These are phyloP conservation scores for Lontra canadensis DNA, from an alignment of 2,113 vertebrate species.

Conservation along the genomic window DNA sequence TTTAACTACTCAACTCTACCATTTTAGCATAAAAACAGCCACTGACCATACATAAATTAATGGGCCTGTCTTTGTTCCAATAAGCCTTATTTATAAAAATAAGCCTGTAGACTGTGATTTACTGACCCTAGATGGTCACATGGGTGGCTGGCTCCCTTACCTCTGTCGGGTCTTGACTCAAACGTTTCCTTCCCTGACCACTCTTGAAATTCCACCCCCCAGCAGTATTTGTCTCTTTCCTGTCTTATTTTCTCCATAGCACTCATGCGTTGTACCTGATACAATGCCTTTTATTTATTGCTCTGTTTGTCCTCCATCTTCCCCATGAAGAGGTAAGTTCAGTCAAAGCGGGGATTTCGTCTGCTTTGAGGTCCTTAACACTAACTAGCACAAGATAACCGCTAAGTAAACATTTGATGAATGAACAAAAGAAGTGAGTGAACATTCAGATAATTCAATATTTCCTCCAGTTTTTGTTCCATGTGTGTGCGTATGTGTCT, in stretches of 20 bases:
- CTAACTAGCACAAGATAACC: not conserved
- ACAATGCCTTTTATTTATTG: not conserved
- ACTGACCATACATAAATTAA: not conserved
- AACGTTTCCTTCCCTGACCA: not conserved
- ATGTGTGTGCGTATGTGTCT: not conserved
- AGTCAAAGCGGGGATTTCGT: not conserved
- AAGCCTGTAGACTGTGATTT: not conserved
- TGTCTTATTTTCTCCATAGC: not conserved
- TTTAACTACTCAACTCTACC: not conserved
- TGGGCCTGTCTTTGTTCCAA: not conserved
- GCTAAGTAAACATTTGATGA: not conserved
- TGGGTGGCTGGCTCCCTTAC: not conserved
- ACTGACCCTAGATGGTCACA: not conserved
- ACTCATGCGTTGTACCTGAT: too few relatives aligned
- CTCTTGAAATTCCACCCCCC: not conserved
- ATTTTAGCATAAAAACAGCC: constrained; percentile 1
- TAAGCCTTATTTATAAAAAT: not conserved
- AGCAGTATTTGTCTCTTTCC: not conserved
- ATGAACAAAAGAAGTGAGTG: not conserved
- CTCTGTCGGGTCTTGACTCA: not conserved
- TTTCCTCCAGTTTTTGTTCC: not conserved
- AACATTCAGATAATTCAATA: not conserved
- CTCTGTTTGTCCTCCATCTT: not conserved
- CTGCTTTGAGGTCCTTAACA: not conserved
- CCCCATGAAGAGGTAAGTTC: not conserved